These are phyloP conservation scores for Empis livida DNA, from an alignment of 2,888 invertebrate genomes.

Conservation along the genomic window DNA sequence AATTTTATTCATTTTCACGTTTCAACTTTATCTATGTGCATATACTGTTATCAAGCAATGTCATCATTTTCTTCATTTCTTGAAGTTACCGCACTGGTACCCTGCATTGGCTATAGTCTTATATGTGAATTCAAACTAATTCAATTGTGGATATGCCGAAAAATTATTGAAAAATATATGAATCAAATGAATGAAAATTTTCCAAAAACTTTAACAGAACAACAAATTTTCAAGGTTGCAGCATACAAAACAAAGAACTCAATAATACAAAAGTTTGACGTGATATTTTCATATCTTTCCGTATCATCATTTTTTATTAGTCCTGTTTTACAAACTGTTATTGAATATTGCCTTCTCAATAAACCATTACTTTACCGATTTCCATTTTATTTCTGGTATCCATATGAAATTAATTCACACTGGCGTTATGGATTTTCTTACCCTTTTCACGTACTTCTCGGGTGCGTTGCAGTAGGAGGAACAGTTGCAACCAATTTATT, in stretches of 20 bases:
- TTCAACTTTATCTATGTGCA: slow-evolving; percentile 2
- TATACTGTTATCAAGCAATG: slow-evolving; percentile 3
- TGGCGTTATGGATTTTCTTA: background rate
- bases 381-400: background rate
- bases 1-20: background rate
- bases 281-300: background rate
- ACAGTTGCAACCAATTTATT: background rate
- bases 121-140: slow-evolving; percentile 6
- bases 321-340: slow-evolving; percentile 3
- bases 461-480: background rate
- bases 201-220: background rate
- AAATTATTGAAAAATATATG: slow-evolving; percentile 4
- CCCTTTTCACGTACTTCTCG: background rate
- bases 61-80: slow-evolving; percentile 5
- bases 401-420: background rate
- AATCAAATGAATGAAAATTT: slow-evolving; percentile 3
- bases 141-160: slow-evolving; percentile 2
- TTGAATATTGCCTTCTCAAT: slow-evolving; percentile 1
- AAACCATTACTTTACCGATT: background rate
- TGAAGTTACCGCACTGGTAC: slow-evolving; percentile 7
- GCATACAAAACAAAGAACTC: too few species aligned
- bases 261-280: background rate
- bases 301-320: slow-evolving; percentile 7
- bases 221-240: background rate
- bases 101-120: slow-evolving; percentile 8